Evolutionary conservation across 2,797 vertebrate genomes (phyloP).

Genomic region (Sebastes melanostomus): DNA sequence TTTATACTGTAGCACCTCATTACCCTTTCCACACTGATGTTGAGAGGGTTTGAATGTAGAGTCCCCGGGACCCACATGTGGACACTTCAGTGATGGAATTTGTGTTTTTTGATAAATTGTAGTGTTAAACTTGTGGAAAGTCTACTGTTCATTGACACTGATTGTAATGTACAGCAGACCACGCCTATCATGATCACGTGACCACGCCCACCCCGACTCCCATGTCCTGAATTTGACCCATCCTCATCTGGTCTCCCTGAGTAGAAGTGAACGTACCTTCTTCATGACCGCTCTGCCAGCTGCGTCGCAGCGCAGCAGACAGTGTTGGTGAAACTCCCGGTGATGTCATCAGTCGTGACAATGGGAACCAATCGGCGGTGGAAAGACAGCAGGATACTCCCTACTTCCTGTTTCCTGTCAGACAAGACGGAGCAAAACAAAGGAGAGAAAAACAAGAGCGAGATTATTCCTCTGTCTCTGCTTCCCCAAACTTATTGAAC

Average conservation of each 20-base stretch:
- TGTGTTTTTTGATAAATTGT: too few species aligned
- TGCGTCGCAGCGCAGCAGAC: neutral
- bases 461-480: neutral
- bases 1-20: too few species aligned
- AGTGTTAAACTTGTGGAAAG: too few species aligned
- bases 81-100: too few species aligned
- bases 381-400: conserved; percentile 73
- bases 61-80: too few species aligned
- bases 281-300: neutral
- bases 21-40: too few species aligned
- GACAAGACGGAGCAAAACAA: conserved; percentile 45
- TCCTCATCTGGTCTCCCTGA: neutral
- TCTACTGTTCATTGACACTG: neutral
- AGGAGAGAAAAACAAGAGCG: conserved; percentile 3
- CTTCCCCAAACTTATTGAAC: neutral
- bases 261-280: neutral
- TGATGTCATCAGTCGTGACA: conserved; percentile 68
- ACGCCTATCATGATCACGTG: too few species aligned
- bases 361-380: conserved; percentile 68
- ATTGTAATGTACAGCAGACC: neutral
- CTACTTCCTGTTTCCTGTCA: conserved; percentile 77
- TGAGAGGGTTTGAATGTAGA: too few species aligned
- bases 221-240: neutral
- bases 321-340: neutral
- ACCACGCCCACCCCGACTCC: neutral